A percentile compares a stretch with the other conserved stretches of the same genome.
Conservation (phyloP, 2,797 vertebrate species). For the Eulemur albifrons region DNA sequence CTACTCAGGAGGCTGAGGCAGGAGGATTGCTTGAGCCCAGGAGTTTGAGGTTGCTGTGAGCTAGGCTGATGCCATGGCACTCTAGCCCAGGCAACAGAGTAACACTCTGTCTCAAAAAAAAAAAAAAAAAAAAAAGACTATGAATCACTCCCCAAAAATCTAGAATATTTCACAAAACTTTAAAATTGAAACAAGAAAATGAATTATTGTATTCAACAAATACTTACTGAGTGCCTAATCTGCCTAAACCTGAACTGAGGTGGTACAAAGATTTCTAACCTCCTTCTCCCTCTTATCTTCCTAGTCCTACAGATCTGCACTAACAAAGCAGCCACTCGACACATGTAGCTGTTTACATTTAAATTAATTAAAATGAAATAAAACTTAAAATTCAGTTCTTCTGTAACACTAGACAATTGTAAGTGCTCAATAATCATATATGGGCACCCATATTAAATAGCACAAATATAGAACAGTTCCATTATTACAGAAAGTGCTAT, state of each 20-base stretch:
- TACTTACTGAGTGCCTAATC: not conserved
- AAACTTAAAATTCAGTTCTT: not conserved
- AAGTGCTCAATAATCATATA: not conserved
- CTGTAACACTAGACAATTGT: not conserved
- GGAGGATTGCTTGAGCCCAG: too few relatives aligned
- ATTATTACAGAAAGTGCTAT: not conserved
- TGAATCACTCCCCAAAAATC: not conserved
- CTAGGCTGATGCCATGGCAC: too few relatives aligned
- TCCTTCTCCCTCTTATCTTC: not conserved
- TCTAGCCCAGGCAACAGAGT: too few relatives aligned
- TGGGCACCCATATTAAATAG: not conserved
- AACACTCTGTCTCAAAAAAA: too few relatives aligned
- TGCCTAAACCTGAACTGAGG: not conserved
- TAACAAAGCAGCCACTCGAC: not conserved
- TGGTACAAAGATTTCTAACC: not conserved
- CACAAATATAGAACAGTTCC: not conserved
- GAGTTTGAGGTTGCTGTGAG: too few relatives aligned
- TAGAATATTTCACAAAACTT: conserved; percentile 8
- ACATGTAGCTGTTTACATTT: not conserved
- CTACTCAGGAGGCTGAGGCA: too few relatives aligned
- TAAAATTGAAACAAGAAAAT: conserved; percentile 6
- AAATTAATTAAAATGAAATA: conserved; percentile 31
- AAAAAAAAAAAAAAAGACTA: not conserved
- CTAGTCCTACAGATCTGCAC: not conserved
- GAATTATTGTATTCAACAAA: not conserved